Conservation (phyloP, 2,113 vertebrate species). For the Lagenorhynchus albirostris region DNA sequence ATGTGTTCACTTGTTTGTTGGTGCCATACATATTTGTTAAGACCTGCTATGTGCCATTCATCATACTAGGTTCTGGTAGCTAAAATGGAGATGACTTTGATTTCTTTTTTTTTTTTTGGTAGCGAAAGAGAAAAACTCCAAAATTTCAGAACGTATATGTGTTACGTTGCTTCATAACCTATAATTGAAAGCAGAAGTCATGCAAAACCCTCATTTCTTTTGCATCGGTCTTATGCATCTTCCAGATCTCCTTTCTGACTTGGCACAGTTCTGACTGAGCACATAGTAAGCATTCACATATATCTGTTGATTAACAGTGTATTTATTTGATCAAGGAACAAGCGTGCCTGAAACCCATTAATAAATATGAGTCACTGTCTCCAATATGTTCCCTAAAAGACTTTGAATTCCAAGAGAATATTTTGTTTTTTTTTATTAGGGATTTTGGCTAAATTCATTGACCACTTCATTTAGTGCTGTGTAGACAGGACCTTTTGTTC, state of each 20-base stretch:
- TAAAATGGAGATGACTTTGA: conserved; percentile 5
- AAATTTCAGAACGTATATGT: conserved; percentile 20
- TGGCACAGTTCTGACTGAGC: background rate
- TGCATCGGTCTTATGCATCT: background rate
- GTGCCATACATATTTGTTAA: background rate
- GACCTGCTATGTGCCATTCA: background rate
- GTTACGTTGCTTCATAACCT: conserved; percentile 8
- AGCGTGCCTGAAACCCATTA: conserved; percentile 57
- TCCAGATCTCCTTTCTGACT: conserved; percentile 34
- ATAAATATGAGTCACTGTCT: conserved; percentile 46
- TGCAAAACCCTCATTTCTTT: background rate
- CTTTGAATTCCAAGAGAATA: conserved; percentile 53
- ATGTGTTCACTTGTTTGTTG: conserved; percentile 7
- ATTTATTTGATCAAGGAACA: conserved; percentile 58
- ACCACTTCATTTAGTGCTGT: conserved; percentile 58
- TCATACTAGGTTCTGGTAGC: background rate
- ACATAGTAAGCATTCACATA: conserved; percentile 22
- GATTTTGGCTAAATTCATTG: conserved; percentile 65
- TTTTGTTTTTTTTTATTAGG: conserved; percentile 23
- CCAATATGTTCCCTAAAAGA: conserved; percentile 10
- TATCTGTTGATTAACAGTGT: conserved; percentile 49
- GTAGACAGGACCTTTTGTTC: conserved; percentile 58
- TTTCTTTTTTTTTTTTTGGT: background rate
- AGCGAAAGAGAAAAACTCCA: conserved; percentile 14
- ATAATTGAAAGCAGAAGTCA: conserved; percentile 57